Evolutionary conservation across 2,113 vertebrate species (phyloP).

Genomic region (Numenius arquata): DNA sequence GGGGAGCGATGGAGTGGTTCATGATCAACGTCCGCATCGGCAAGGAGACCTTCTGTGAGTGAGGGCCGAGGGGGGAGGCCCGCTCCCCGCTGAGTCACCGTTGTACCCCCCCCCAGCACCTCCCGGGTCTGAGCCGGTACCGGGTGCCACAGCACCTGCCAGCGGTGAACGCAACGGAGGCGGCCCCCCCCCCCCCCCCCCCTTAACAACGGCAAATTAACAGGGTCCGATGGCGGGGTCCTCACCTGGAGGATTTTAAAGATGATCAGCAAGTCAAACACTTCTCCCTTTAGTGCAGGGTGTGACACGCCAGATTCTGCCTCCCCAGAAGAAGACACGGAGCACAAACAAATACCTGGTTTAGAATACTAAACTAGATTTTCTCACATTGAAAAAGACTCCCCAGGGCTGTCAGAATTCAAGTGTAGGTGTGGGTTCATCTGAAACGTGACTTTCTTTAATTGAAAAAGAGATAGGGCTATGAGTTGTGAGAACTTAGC

Average conservation of each 20-base stretch:
- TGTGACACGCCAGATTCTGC: fast-evolving
- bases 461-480: neutral
- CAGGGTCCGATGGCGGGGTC: no score
- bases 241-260: neutral
- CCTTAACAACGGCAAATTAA: fast-evolving
- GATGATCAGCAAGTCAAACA: fast-evolving
- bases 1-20: constrained; percentile 61
- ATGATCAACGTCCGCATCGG: constrained; percentile 56
- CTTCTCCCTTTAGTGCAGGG: neutral
- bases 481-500: neutral
- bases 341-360: neutral
- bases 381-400: neutral
- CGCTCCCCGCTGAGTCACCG: neutral
- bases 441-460: neutral
- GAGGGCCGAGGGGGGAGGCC: neutral
- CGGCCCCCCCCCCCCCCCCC: no score
- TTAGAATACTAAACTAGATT: neutral
- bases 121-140: fast-evolving
- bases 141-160: neutral
- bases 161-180: fast-evolving
- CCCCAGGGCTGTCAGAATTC: neutral
- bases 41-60: constrained; percentile 58
- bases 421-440: neutral
- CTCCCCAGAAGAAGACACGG: neutral
- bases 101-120: no score